phyloP scores from a whole-genome alignment of 2,888 invertebrate genomes.

The Sisyra terminalis region DNA sequence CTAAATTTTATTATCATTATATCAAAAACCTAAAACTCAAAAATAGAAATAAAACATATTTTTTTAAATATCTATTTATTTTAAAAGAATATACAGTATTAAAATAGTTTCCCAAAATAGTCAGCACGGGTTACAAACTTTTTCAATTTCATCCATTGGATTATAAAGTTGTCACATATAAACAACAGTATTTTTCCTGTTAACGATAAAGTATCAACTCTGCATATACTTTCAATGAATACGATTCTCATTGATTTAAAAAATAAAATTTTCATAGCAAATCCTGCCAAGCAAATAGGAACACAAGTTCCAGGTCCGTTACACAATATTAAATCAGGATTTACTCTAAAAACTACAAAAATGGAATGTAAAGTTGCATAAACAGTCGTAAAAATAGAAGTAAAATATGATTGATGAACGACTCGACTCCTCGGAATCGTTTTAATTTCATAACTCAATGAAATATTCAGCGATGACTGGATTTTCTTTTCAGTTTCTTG shows the following conservation, averaged over 20 bases:
- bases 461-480: slow-evolving; percentile 17
- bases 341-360: slow-evolving; percentile 34
- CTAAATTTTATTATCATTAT: too few species aligned
- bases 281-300: slow-evolving; percentile 69
- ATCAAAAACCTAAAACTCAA: too few species aligned
- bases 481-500: slow-evolving; percentile 27
- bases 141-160: slow-evolving; percentile 80
- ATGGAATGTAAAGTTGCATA: slow-evolving; percentile 45
- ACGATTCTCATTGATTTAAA: slow-evolving; percentile 56
- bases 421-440: slow-evolving; percentile 70
- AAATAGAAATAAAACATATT: too few species aligned
- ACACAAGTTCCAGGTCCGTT: slow-evolving; percentile 97
- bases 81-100: slow-evolving; percentile 15
- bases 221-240: slow-evolving; percentile 89
- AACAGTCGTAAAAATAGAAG: slow-evolving; percentile 63
- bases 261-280: slow-evolving; percentile 51
- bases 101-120: slow-evolving; percentile 62
- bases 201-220: slow-evolving; percentile 77
- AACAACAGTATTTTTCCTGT: slow-evolving; percentile 74
- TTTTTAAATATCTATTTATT: too few species aligned
- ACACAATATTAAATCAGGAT: slow-evolving; percentile 70
- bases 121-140: slow-evolving; percentile 46
- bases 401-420: slow-evolving; percentile 72
- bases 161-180: slow-evolving; percentile 71
- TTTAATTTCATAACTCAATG: slow-evolving; percentile 26